A percentile compares a stretch with the other conserved stretches of the same genome.
These are phyloP conservation scores for Muschampia plurimacula DNA, from an alignment of 2,888 invertebrate species.

Conservation along the genomic window DNA sequence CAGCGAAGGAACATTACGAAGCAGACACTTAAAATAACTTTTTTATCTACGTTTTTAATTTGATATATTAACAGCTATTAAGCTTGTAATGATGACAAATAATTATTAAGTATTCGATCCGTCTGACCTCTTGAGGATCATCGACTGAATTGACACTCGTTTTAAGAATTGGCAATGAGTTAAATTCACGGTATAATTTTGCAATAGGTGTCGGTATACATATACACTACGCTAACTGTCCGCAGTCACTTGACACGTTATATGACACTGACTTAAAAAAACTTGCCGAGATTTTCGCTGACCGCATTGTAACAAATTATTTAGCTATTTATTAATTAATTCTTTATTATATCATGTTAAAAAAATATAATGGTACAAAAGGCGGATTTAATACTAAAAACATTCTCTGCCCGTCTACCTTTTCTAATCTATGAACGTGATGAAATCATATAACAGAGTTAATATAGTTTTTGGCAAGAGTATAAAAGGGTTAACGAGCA, in stretches of 20 bases:
- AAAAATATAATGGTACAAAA: too few relatives aligned
- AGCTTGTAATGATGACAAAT: slow-evolving; percentile 32
- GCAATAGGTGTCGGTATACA: background rate
- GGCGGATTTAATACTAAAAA: too few relatives aligned
- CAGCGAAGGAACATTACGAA: background rate
- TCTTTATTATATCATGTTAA: too few relatives aligned
- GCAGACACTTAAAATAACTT: slow-evolving; percentile 2
- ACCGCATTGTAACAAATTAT: background rate
- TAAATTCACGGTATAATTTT: slow-evolving; percentile 22
- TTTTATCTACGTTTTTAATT: slow-evolving; percentile 15
- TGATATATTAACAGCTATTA: slow-evolving; percentile 21
- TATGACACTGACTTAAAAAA: background rate
- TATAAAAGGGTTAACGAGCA: background rate
- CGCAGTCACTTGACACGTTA: background rate
- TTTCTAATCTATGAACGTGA: too few relatives aligned
- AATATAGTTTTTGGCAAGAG: too few relatives aligned
- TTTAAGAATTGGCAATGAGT: slow-evolving; percentile 6
- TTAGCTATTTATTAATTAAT: too few relatives aligned
- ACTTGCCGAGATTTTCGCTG: background rate
- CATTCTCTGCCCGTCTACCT: too few relatives aligned
- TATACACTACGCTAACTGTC: background rate
- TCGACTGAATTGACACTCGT: slow-evolving; percentile 29
- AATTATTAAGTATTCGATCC: slow-evolving; percentile 35
- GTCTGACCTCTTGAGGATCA: slow-evolving; percentile 47
- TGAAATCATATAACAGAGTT: too few relatives aligned